Evolutionary conservation across 2,113 vertebrate genomes (phyloP), one percentile per base, ranked within the genome.

Genomic region (Sterna hirundo): DNA sequence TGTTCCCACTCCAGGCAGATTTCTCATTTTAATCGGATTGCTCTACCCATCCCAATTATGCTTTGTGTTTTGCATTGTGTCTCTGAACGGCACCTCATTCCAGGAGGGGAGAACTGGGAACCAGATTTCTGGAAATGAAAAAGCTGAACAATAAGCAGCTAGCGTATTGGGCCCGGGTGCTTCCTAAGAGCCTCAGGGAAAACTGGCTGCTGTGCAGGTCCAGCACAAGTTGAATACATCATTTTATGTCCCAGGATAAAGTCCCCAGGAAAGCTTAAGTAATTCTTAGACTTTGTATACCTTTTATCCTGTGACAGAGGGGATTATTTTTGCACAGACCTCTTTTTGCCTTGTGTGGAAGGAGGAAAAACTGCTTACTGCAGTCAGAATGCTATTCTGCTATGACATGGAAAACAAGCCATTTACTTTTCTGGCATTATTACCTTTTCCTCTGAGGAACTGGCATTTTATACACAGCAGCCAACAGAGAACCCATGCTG

Each of bases 11-110:
- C 30, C 40, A 65, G 83, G 69, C 72, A 69, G 61, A 76, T 65
- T 92, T 87, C 65, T 84, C 36, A 61, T 84, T 93, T 92, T 88
- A 92, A 92, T 88, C 5, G 3, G 65, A 83, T 96, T 88, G 42
- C 21, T 92, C 25, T 94, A 40, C 69, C 64, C 61, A 86, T 91
- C 88, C 47, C 72, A 84, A 26, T 86, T 86, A 60, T 32, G 5
- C n/a, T 83, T 66, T 68, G 46, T 82, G 47, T 46, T 86, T 88
- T 70, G 38, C 79, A 64, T 66, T 86, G 85, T 88, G 32, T 88
- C 29, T 88, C 74, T 82, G 60, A 55, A 40, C 9, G 8, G 92
- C 51, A 51, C 51, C 69, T 96, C 61, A 10, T 92, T 95, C 76
- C 83, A 92, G 49, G 34, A 83, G 13, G 11, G n/a, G 25, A 86